Conservation (phyloP, 2,888 invertebrate species). For the Seladonia tumulorum region DNA sequence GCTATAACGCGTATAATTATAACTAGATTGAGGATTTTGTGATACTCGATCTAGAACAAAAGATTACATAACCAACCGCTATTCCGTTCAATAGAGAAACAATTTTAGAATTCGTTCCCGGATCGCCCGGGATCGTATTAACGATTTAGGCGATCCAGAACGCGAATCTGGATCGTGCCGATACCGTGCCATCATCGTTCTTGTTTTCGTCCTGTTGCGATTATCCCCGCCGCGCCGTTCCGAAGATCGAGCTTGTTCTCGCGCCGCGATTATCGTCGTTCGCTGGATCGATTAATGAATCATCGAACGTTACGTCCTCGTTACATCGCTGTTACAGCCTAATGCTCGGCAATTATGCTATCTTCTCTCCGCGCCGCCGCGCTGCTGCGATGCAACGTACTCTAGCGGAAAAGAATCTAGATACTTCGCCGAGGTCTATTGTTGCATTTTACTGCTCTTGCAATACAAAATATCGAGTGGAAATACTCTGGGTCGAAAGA, state of each 20-base stretch:
- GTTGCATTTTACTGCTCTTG: not conserved
- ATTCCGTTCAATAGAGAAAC: not conserved
- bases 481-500: too few relatives aligned
- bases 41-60: not conserved
- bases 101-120: not conserved
- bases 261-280: constrained; percentile 10
- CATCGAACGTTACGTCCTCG: constrained; percentile 37
- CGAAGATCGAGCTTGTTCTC: constrained; percentile 12
- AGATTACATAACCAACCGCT: not conserved
- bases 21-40: too few relatives aligned
- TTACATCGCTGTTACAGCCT: constrained; percentile 34
- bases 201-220: not conserved
- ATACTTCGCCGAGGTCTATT: not conserved
- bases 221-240: not conserved
- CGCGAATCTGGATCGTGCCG: not conserved
- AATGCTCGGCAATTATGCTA: constrained; percentile 50
- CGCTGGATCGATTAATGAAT: constrained; percentile 40
- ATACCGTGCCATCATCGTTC: not conserved
- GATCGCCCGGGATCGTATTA: not conserved
- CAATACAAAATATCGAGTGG: not conserved
- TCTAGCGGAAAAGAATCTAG: not conserved
- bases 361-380: constrained; percentile 18
- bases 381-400: not conserved
- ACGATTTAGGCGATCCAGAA: too few relatives aligned
- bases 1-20: too few relatives aligned